Percentiles rank a stretch among this genome's conserved stretches.
phyloP scores from a whole-genome alignment of 2,888 invertebrate genomes.

The Psococerastis gibbosa region DNA sequence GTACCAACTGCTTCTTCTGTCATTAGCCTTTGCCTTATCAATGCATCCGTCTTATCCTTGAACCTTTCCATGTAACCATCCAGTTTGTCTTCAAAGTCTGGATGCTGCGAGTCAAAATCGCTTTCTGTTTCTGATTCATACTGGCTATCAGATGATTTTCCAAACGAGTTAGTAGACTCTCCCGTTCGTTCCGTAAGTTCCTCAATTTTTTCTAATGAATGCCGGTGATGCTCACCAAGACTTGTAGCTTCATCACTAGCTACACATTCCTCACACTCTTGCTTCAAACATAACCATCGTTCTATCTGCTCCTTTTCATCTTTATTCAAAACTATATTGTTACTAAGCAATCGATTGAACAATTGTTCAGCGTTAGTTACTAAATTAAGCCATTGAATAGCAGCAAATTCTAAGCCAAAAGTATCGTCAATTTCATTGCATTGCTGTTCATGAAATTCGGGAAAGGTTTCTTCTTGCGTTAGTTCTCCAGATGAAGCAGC shows the following conservation, averaged over 20 bases:
- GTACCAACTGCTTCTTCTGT: background rate
- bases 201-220: constrained; percentile 35
- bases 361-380: constrained; percentile 69
- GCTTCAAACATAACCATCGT: constrained; percentile 69
- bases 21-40: background rate
- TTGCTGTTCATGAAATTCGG: constrained; percentile 2
- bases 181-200: constrained; percentile 29
- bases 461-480: background rate
- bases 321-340: constrained; percentile 47
- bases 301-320: constrained; percentile 56
- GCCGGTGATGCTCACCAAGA: constrained; percentile 30
- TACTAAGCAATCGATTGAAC: constrained; percentile 55
- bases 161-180: constrained; percentile 21
- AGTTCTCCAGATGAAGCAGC: background rate
- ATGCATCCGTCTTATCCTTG: constrained; percentile 44
- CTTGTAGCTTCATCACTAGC: constrained; percentile 32
- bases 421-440: constrained; percentile 22
- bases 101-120: constrained; percentile 30
- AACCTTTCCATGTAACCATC: constrained; percentile 53
- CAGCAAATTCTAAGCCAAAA: constrained; percentile 65
- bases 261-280: constrained; percentile 71
- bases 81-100: constrained; percentile 49
- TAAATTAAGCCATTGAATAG: constrained; percentile 61
- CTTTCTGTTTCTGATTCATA: constrained; percentile 19
- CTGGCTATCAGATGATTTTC: constrained; percentile 19